Evolutionary conservation across 2,113 vertebrate species (phyloP).

Genomic region (Paramormyrops kingsleyae): DNA sequence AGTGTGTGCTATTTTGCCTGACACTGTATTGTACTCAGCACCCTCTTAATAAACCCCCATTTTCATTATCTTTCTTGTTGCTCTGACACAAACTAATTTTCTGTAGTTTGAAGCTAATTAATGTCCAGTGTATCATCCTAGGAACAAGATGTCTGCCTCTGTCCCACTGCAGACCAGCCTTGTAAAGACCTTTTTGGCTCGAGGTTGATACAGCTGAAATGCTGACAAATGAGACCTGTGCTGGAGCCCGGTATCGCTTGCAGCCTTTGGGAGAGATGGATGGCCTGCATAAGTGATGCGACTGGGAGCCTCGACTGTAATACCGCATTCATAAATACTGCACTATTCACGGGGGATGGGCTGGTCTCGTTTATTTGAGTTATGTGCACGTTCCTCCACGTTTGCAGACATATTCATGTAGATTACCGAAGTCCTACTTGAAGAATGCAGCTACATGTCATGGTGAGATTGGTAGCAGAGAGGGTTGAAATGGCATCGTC

Average conservation of each 20-base stretch:
- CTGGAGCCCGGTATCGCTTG: background rate
- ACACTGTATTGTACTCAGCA: background rate
- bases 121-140: background rate
- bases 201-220: background rate
- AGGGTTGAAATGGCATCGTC: background rate
- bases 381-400: background rate
- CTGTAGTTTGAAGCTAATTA: background rate
- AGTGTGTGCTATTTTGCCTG: background rate
- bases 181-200: background rate
- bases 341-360: background rate
- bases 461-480: background rate
- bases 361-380: background rate
- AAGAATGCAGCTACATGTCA: background rate
- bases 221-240: background rate
- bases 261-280: background rate
- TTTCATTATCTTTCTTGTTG: background rate
- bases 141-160: background rate
- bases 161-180: background rate
- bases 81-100: background rate
- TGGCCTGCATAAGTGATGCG: background rate
- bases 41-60: background rate
- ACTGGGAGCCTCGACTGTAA: background rate
- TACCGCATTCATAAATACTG: background rate
- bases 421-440: background rate
- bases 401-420: background rate